These are phyloP conservation scores for Luperina testacea DNA, from an alignment of 2,888 invertebrate genomes.

Conservation along the genomic window DNA sequence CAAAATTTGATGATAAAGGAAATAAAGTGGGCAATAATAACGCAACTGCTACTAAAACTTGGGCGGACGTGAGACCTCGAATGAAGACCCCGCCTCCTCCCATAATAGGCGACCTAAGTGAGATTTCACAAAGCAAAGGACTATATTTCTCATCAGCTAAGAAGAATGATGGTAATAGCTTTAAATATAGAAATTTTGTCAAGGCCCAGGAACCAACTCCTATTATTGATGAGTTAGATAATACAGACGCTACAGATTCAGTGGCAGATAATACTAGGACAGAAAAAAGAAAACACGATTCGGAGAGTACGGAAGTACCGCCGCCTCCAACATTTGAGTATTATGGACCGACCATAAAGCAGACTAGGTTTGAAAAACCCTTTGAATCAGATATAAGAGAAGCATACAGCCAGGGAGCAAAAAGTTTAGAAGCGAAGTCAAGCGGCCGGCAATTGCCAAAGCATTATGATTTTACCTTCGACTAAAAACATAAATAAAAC, in stretches of 20 bases:
- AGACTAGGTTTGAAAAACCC: constrained; percentile 77
- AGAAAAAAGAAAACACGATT: constrained; percentile 67
- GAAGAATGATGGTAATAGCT: constrained; percentile 66
- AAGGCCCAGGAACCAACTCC: constrained; percentile 76
- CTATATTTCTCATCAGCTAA: constrained; percentile 81
- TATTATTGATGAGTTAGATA: constrained; percentile 82
- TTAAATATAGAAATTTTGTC: constrained; percentile 84
- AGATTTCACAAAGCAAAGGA: constrained; percentile 74
- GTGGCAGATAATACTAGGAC: constrained; percentile 46
- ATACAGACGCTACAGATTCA: constrained; percentile 66
- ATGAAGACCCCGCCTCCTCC: constrained; percentile 76
- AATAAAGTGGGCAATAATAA: constrained; percentile 67
- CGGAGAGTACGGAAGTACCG: constrained; percentile 87
- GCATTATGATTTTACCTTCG: constrained; percentile 86
- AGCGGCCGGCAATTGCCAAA: constrained; percentile 78
- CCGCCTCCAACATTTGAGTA: constrained; percentile 92
- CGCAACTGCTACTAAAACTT: constrained; percentile 71
- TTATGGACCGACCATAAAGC: constrained; percentile 88
- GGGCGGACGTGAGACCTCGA: constrained; percentile 83
- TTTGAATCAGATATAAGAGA: constrained; percentile 84
- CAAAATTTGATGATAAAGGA: constrained; percentile 80
- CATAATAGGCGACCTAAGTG: constrained; percentile 69
- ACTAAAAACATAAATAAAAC: constrained; percentile 70
- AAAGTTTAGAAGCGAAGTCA: constrained; percentile 82
- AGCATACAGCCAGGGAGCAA: constrained; percentile 85